phyloP scores from a whole-genome alignment of 1,140 invertebrate species.

The Cryptotermes secundus region DNA sequence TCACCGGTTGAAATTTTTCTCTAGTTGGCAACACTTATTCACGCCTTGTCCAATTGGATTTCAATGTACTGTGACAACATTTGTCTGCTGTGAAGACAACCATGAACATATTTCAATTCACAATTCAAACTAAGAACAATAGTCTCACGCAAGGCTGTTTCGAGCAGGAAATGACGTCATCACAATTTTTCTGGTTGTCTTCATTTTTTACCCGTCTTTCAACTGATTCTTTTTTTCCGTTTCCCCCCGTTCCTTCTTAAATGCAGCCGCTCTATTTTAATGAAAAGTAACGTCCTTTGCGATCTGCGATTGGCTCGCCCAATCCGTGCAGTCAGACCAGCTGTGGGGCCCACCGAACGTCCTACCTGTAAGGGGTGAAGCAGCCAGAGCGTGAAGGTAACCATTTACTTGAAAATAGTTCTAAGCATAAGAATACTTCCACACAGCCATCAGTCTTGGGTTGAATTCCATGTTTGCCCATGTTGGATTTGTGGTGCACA shows the following conservation, averaged over 20 bases:
- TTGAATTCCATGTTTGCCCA: too few species aligned
- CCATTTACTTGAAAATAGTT: too few species aligned
- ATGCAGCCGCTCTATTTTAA: neutral
- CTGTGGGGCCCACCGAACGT: too few species aligned
- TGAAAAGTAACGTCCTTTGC: neutral
- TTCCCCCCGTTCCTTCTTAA: neutral
- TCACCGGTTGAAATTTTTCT: neutral
- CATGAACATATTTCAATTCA: slow-evolving; percentile 9
- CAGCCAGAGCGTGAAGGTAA: too few species aligned
- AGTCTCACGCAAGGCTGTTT: neutral
- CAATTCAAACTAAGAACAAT: neutral
- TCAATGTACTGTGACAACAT: neutral
- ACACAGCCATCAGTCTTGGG: too few species aligned
- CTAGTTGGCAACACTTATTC: neutral
- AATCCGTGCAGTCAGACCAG: neutral
- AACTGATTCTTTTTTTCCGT: neutral
- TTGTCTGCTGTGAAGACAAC: neutral
- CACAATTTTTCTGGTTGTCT: neutral
- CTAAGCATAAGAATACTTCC: too few species aligned
- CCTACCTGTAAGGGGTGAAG: too few species aligned
- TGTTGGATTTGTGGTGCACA: too few species aligned
- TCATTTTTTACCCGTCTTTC: neutral
- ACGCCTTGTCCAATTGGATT: neutral
- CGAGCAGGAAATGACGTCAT: neutral
- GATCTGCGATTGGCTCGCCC: neutral